phyloP scores from a whole-genome alignment of 1,140 invertebrate species.

The Drosophila parabipectinata region DNA sequence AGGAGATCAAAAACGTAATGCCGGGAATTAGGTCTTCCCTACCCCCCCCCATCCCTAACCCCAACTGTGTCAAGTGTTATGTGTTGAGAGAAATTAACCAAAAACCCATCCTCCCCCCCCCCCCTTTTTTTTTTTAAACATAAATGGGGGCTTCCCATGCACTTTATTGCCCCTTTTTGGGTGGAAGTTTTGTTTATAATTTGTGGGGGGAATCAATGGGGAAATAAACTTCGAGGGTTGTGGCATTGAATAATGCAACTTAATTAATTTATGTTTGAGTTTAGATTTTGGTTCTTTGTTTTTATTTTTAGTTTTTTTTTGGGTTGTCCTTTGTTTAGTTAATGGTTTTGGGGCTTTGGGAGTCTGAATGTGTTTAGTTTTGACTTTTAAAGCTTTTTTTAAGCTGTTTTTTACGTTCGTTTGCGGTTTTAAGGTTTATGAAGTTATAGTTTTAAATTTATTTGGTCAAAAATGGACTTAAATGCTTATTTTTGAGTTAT shows the following conservation, averaged over 20 bases:
- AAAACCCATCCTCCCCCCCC: background rate
- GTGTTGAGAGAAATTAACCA: conserved; percentile 45
- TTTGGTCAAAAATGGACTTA: no score
- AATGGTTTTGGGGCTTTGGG: conserved; percentile 2
- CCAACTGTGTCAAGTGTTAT: conserved; percentile 44
- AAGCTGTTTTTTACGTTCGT: no score
- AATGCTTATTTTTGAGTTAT: no score
- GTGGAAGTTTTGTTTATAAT: conserved; percentile 13
- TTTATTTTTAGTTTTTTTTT: background rate
- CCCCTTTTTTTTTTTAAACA: background rate
- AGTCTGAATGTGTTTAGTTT: background rate
- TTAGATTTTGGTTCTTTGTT: background rate
- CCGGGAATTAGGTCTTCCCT: conserved; percentile 36
- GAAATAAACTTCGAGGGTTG: conserved; percentile 20
- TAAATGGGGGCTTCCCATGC: background rate
- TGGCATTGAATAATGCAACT: conserved; percentile 15
- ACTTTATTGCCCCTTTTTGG: background rate
- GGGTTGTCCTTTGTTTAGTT: background rate
- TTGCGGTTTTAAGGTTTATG: no score
- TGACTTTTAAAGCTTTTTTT: background rate
- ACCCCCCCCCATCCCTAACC: background rate
- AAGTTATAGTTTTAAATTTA: background rate
- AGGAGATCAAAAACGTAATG: conserved; percentile 35
- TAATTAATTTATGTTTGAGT: conserved; percentile 21
- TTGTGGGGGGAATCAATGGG: conserved; percentile 15